Evolutionary conservation across 2,888 invertebrate genomes (phyloP).

Genomic region (Leucozona laternaria): DNA sequence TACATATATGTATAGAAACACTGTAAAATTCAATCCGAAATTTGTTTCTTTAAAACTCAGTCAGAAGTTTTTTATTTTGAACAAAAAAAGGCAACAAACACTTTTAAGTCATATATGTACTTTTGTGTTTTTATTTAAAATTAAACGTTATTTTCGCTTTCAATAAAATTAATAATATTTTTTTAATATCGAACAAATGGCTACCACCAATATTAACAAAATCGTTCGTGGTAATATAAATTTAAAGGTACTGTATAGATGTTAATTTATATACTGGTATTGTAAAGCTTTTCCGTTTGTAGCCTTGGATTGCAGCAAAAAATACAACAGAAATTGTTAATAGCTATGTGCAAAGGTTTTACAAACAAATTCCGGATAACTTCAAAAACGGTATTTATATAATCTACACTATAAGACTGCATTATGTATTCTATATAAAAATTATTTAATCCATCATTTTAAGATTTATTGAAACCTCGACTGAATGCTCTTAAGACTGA

Average conservation of each 20-base stretch:
- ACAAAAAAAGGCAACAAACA: neutral
- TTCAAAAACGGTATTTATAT: constrained; percentile 74
- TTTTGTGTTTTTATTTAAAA: neutral
- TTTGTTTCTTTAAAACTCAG: neutral
- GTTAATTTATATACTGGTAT: neutral
- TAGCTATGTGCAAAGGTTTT: constrained; percentile 77
- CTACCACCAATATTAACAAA: constrained; percentile 77
- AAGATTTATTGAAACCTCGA: constrained; percentile 20
- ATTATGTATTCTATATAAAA: neutral
- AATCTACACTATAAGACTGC: too few relatives aligned
- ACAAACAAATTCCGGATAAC: constrained; percentile 76
- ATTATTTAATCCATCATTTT: neutral
- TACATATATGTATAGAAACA: too few relatives aligned
- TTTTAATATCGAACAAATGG: constrained; percentile 62
- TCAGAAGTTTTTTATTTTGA: neutral
- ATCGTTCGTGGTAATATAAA: constrained; percentile 77
- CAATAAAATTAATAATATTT: neutral
- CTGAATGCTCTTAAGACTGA: neutral
- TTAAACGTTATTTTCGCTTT: neutral
- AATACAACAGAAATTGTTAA: constrained; percentile 77
- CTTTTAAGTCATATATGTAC: neutral
- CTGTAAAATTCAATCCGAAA: neutral
- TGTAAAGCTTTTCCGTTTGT: neutral
- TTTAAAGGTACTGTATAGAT: constrained; percentile 73
- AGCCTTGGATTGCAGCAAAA: constrained; percentile 78